Evolutionary conservation across 2,888 invertebrate genomes (phyloP).

Genomic region (Abrostola tripartita): DNA sequence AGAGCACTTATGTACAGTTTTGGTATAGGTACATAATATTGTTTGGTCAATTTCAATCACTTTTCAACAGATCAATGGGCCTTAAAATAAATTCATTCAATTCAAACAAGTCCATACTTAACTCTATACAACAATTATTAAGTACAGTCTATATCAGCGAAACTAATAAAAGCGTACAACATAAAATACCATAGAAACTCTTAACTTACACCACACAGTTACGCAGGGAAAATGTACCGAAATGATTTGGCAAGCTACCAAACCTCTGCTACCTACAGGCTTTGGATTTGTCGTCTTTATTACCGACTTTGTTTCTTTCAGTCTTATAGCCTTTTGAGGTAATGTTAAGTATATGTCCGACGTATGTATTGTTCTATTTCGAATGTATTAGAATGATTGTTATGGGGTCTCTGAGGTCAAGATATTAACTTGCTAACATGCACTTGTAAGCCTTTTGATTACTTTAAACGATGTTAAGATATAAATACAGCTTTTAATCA

Average conservation of each 20-base stretch:
- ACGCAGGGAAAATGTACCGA: slow-evolving; percentile 54
- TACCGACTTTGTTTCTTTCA: slow-evolving; percentile 61
- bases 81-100: too few relatives aligned
- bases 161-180: neutral
- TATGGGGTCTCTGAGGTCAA: neutral
- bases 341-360: slow-evolving; percentile 38
- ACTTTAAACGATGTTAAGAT: too few relatives aligned
- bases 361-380: slow-evolving; percentile 19
- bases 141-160: neutral
- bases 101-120: neutral
- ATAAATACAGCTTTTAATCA: too few relatives aligned
- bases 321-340: slow-evolving; percentile 46
- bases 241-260: slow-evolving; percentile 74
- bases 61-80: too few relatives aligned
- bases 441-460: too few relatives aligned
- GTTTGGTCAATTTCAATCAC: too few relatives aligned
- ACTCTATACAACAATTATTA: neutral
- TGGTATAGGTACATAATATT: too few relatives aligned
- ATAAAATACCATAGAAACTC: slow-evolving; percentile 2
- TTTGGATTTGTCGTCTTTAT: slow-evolving; percentile 68
- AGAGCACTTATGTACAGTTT: too few relatives aligned
- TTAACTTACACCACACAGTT: slow-evolving; percentile 5
- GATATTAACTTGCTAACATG: too few relatives aligned
- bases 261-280: slow-evolving; percentile 60
- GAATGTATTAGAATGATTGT: slow-evolving; percentile 7